Conservation (phyloP, 2,888 invertebrate species). For the Brachypterus glaber region DNA sequence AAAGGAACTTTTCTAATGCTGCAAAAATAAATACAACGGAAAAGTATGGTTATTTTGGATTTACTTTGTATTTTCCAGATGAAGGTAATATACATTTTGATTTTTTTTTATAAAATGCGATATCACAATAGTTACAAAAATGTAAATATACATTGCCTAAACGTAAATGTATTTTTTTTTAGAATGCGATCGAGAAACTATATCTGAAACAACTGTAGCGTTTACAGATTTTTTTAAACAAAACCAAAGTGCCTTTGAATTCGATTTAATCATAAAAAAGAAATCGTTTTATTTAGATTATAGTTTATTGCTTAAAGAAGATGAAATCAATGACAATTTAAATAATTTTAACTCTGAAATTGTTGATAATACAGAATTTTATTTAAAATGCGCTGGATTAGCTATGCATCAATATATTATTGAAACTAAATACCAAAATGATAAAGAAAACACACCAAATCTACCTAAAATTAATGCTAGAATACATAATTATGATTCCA, state of each 20-base stretch:
- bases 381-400: constrained; percentile 61
- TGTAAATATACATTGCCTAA: background rate
- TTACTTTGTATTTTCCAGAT: constrained; percentile 71
- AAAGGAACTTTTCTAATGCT: too few species aligned
- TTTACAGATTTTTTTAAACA: constrained; percentile 48
- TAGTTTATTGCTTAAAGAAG: constrained; percentile 46
- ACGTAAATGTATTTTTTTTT: constrained; percentile 1
- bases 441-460: constrained; percentile 36
- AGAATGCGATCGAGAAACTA: constrained; percentile 12
- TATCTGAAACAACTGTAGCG: constrained; percentile 44
- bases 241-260: constrained; percentile 36
- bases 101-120: too few species aligned
- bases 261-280: constrained; percentile 50
- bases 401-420: constrained; percentile 66
- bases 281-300: constrained; percentile 51
- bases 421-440: constrained; percentile 39
- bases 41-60: constrained; percentile 52
- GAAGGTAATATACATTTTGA: too few species aligned
- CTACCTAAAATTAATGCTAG: constrained; percentile 47
- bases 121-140: too few species aligned
- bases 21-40: too few species aligned
- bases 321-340: constrained; percentile 52
- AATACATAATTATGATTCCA: constrained; percentile 54
- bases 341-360: constrained; percentile 46
- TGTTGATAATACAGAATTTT: constrained; percentile 54